Base-by-base conservation (phyloP, 2,888 invertebrate genomes). In the Nebria salina region DNA sequence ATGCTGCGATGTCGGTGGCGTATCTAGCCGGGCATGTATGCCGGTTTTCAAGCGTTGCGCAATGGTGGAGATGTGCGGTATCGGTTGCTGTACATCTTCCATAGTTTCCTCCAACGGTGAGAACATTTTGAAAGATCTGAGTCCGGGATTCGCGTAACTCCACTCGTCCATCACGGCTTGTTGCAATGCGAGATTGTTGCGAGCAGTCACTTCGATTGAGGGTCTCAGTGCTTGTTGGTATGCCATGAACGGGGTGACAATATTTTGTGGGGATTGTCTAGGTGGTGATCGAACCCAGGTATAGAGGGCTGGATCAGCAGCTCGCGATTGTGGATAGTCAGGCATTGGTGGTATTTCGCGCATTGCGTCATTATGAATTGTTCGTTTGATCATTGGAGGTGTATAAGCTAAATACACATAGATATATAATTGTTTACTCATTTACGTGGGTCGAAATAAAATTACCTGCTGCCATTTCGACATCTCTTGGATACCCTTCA, bases 11-110 rank as follows among this genome's bases (percentile, higher is more conserved):
- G 82, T 76, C 11, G 89, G 87, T 20, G 86, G 85, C 1, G 89
- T 87, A 83, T 92, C 91, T 20, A 92, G 85, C 77, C 91, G 87
- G 2, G 91, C 89, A 83, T 88, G 88, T n/a, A 83, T 65, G 1
- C 83, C 83, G 9, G 82, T 78, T 25, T 75, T 78, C 41, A 78
- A 54, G 5, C 78, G 54, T 25, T 72, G 75, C 26, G 82, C 76
- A 20, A 43, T 43, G n/a, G 86, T 85, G 1, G 84, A 82, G 0
- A 54, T 2, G 3, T 54, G 54, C 8, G 54, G 54, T 0, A 54
- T 54, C 13, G 54, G 54, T 77, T 43, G 41, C 34, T 76, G 76
- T 73, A 41, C 72, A n/a, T 43, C 20, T 25, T 81, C 81, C 34
- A 81, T 73, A 1, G 64, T 65, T 41, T 70, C 75, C 11, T 77